Conservation (phyloP, 2,888 invertebrate genomes). For the Orchesella flavescens region DNA sequence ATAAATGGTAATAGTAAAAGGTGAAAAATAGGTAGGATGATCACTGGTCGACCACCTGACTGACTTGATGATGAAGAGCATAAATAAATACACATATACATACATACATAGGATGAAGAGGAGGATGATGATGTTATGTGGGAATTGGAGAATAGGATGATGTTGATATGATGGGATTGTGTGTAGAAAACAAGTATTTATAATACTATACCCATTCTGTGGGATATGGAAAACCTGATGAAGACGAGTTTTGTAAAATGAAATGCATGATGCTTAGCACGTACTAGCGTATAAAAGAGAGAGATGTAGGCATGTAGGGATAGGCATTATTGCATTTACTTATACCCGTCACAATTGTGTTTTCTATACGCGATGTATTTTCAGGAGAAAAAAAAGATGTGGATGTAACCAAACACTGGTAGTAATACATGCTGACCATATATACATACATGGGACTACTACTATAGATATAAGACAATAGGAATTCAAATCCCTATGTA, state of each 20-base stretch:
- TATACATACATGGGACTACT: no score
- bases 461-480: no score
- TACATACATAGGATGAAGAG: neutral
- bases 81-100: neutral
- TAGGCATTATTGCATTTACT: no score
- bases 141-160: neutral
- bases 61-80: neutral
- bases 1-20: constrained; percentile 22
- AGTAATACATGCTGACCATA: no score
- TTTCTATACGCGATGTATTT: no score
- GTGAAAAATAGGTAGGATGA: constrained; percentile 7
- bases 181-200: neutral
- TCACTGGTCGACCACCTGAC: constrained; percentile 11
- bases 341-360: no score
- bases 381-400: no score
- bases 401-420: no score
- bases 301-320: no score
- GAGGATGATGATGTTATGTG: neutral
- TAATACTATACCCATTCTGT: neutral
- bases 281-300: no score
- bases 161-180: neutral
- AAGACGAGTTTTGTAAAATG: neutral
- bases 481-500: no score
- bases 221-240: neutral
- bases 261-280: no score